Conservation (phyloP, 1,140 invertebrate species). For the Leptopilina boulardi region DNA sequence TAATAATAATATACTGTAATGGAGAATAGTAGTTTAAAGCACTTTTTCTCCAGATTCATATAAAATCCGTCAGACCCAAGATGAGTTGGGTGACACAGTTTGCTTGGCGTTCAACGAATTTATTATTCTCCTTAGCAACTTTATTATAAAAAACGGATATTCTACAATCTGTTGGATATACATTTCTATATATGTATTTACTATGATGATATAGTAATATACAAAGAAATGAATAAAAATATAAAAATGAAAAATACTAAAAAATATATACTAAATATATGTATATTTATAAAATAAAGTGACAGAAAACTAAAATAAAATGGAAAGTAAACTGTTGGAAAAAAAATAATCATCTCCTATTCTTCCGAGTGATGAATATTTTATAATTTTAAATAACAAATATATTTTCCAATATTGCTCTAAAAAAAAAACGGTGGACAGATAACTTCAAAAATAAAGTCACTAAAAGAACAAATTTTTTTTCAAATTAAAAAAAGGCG, state of each 20-base stretch:
- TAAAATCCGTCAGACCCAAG: constrained; percentile 8
- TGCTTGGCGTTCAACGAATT: constrained; percentile 7
- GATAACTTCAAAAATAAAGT: too few relatives aligned
- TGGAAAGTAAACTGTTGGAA: too few relatives aligned
- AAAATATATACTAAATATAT: neutral
- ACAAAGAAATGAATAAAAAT: neutral
- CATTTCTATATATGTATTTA: neutral
- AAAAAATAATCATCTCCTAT: too few relatives aligned
- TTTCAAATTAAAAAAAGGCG: too few relatives aligned
- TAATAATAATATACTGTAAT: neutral
- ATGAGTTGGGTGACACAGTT: constrained; percentile 19
- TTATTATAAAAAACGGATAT: constrained; percentile 22
- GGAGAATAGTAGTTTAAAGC: neutral
- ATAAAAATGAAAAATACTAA: constrained; percentile 12
- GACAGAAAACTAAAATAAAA: too few relatives aligned
- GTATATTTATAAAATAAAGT: neutral
- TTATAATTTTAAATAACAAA: too few relatives aligned
- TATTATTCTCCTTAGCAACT: constrained; percentile 19
- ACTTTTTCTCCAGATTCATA: neutral
- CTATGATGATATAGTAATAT: too few relatives aligned
- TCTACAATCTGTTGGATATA: constrained; percentile 11
- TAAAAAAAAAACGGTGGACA: too few relatives aligned
- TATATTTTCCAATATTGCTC: too few relatives aligned
- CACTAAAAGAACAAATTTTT: too few relatives aligned
- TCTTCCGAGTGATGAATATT: too few relatives aligned